phyloP scores from a whole-genome alignment of 1,140 invertebrate species.

The Calephelis virginiensis region DNA sequence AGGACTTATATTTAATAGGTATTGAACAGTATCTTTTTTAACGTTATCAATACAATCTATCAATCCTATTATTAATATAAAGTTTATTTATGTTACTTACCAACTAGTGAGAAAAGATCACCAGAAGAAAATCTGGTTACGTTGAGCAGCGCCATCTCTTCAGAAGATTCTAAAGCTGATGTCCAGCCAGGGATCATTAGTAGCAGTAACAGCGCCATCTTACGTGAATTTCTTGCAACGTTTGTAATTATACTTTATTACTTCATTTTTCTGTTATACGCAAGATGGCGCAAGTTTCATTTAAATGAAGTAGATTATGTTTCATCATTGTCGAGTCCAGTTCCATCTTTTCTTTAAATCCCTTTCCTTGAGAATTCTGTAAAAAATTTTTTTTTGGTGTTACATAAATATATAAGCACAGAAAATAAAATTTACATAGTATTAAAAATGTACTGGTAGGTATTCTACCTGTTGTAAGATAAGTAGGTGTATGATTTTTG shows the following conservation, averaged over 20 bases:
- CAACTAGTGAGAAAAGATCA: conserved; percentile 61
- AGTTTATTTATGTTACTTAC: conserved; percentile 38
- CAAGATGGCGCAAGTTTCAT: conserved; percentile 3
- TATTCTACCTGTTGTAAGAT: too few relatives aligned
- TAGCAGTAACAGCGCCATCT: conserved; percentile 56
- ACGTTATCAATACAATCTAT: conserved; percentile 9
- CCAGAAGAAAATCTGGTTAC: conserved; percentile 58
- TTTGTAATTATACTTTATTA: not conserved
- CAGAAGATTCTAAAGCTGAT: conserved; percentile 33
- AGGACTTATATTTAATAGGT: too few relatives aligned
- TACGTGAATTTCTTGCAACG: not conserved
- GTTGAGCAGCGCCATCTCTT: conserved; percentile 66
- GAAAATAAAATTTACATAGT: too few relatives aligned
- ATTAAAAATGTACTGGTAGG: too few relatives aligned
- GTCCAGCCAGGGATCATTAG: conserved; percentile 32
- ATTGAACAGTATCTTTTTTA: not conserved
- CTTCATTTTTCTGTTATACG: not conserved
- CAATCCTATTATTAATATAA: conserved; percentile 20
- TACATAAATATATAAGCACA: too few relatives aligned
- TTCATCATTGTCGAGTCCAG: not conserved
- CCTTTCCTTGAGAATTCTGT: not conserved
- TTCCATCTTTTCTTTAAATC: not conserved
- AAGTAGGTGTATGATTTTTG: too few relatives aligned
- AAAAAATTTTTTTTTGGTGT: not conserved
- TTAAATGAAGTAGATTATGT: not conserved